Evolutionary conservation across 1,140 invertebrate genomes (phyloP).

Genomic region (Streblospio benedicti): DNA sequence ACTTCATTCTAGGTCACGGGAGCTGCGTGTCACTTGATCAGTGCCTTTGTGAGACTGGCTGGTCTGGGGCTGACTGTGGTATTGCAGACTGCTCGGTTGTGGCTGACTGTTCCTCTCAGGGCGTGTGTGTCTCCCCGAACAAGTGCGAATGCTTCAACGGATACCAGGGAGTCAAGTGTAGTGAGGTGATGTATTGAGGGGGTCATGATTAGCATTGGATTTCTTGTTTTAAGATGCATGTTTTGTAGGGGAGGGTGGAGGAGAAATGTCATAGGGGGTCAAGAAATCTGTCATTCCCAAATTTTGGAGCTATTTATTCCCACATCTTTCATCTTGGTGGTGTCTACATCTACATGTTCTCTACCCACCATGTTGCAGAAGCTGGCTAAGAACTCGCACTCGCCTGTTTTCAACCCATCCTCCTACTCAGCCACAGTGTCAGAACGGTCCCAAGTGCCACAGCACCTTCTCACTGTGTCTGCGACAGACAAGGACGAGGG

Average conservation of each 20-base stretch:
- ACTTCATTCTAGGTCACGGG: too few relatives aligned
- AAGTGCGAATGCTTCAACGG: slow-evolving; percentile 1
- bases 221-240: too few relatives aligned
- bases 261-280: too few relatives aligned
- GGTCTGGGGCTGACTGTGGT: not conserved
- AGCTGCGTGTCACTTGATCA: not conserved
- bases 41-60: not conserved
- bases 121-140: not conserved
- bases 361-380: too few relatives aligned
- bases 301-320: too few relatives aligned
- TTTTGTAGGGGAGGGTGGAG: too few relatives aligned
- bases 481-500: not conserved
- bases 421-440: not conserved
- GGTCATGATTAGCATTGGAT: too few relatives aligned
- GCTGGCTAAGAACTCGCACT: not conserved
- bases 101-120: not conserved
- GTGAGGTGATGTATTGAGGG: too few relatives aligned
- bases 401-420: not conserved
- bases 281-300: too few relatives aligned
- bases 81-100: not conserved
- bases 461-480: not conserved
- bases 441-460: not conserved
- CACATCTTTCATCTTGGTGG: too few relatives aligned
- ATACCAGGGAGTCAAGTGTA: not conserved
- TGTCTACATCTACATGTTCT: too few relatives aligned